Conservation (phyloP, 2,888 invertebrate genomes). For the Amblyteles armatorius region DNA sequence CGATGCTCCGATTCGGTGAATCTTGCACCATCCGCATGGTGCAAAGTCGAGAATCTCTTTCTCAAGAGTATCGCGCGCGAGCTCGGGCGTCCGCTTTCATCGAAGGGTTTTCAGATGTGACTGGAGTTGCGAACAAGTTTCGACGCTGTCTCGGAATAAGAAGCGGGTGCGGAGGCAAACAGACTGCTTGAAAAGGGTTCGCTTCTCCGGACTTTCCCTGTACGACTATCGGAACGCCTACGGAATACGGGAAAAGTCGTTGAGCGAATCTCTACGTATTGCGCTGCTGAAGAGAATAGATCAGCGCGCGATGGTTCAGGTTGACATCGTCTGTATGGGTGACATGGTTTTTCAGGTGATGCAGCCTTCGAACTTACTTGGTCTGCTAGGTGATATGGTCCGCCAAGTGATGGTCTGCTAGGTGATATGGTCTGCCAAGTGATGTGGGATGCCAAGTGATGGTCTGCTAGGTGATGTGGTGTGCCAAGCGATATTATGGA, state of each 20-base stretch:
- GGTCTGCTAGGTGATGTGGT: too few relatives aligned
- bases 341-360: too few relatives aligned
- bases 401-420: too few relatives aligned
- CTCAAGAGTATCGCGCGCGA: conserved; percentile 1
- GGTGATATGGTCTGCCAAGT: too few relatives aligned
- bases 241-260: neutral
- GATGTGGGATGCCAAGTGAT: too few relatives aligned
- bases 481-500: too few relatives aligned
- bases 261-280: neutral
- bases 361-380: too few relatives aligned
- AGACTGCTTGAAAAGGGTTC: neutral
- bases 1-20: neutral
- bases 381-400: too few relatives aligned
- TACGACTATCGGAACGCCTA: neutral
- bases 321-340: too few relatives aligned
- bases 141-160: neutral
- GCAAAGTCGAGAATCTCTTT: neutral
- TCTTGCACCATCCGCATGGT: too few relatives aligned
- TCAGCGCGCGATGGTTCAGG: too few relatives aligned
- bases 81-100: neutral
- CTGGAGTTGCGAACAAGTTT: conserved; percentile 14
- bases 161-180: neutral
- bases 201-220: neutral
- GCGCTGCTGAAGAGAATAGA: too few relatives aligned
- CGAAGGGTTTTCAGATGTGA: neutral